Evolutionary conservation across 2,113 vertebrate species (phyloP), one percentile per base, ranked within the genome.

Genomic region (Hyla sarda): DNA sequence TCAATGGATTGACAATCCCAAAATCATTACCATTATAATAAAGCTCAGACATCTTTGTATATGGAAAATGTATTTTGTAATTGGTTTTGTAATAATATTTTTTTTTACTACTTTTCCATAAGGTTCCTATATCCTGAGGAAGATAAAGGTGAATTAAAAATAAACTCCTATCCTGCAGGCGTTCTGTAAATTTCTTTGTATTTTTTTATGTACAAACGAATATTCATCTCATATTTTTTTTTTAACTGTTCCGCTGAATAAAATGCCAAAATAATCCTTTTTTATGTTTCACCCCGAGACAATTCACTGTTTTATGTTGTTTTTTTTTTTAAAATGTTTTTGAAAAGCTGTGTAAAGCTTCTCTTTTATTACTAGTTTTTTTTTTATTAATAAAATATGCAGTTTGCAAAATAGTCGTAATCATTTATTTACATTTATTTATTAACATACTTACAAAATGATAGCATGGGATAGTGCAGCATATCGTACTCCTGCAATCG

Each of bases 161-260:
- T 13, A 2, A 41, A 28, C 45, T 16, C 74, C 17, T 77, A 28
- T 32, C 28, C 32, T 77, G 73, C n/a, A 75, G 25, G n/a, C 11
- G 45, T 75, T 28, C 1, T 17, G 45, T 1, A 75, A n/a, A 16
- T 50, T 28, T 75, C 69, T 41, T 25, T 30, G 23, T 48, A 9
- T 77, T 52, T 54, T 13, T 47, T 47, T 13, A 47, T 74, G 41
- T 54, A 54, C 19, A 54, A 54, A 75, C 25, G 32, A 71, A 19
- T 34, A 80, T 65, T 81, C 78, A 81, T 81, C 78, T 81, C 78
- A 81, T 62, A 77, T 77, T 54, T 25, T 58, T n/a, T n/a, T 60
- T 58, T 78, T 81, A 28, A 81, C n/a, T 62, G 34, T 45, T 37
- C 34, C 11, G 12, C 17, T 79, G 56, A 60, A 52, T 28, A 32